Evolutionary conservation across 2,113 vertebrate genomes (phyloP).

Genomic region (Arothron firmamentum): DNA sequence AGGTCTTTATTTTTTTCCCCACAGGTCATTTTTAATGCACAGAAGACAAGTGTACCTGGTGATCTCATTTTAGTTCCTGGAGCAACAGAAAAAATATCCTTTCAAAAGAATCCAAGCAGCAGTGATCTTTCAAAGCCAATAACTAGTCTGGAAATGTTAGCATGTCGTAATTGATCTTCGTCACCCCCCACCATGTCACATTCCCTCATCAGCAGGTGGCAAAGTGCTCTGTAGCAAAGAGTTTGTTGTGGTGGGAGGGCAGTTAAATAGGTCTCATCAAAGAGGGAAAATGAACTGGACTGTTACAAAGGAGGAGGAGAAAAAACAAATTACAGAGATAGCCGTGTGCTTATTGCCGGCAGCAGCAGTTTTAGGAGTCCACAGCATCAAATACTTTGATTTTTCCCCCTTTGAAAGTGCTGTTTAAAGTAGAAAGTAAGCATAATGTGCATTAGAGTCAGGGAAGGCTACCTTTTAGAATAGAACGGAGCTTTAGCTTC

Average conservation of each 20-base stretch:
- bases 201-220: conserved; percentile 7
- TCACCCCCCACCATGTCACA: not conserved
- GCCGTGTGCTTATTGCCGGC: conserved; percentile 27
- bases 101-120: conserved; percentile 15
- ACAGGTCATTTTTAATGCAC: conserved; percentile 76
- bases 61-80: conserved; percentile 76
- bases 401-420: conserved; percentile 42
- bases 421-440: conserved; percentile 6
- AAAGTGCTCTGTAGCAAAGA: conserved; percentile 15
- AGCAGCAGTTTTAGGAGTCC: not conserved
- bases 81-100: conserved; percentile 84
- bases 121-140: not conserved
- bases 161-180: too few relatives aligned
- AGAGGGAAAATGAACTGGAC: conserved; percentile 16
- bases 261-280: conserved; percentile 38
- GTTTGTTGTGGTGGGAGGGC: conserved; percentile 13
- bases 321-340: conserved; percentile 25
- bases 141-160: too few relatives aligned
- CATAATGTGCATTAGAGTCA: conserved; percentile 3
- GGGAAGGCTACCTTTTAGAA: not conserved
- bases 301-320: conserved; percentile 1
- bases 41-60: conserved; percentile 78
- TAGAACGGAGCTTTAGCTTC: conserved; percentile 2
- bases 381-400: conserved; percentile 47
- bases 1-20: conserved; percentile 6